phyloP scores from a whole-genome alignment of 2,888 invertebrate species.

The Drosophila anomalata region DNA sequence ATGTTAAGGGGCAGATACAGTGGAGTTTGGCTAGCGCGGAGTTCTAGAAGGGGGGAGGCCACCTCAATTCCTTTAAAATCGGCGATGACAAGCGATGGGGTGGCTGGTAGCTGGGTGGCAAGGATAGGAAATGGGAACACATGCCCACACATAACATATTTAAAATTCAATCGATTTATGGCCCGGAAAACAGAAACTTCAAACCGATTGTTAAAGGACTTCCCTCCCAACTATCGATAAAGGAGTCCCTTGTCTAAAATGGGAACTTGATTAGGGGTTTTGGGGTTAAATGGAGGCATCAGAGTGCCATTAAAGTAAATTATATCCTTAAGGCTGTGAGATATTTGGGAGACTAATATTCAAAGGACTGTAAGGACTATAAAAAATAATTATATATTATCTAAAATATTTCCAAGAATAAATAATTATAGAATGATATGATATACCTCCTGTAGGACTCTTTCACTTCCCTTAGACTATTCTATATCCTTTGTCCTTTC shows the following conservation, averaged over 20 bases:
- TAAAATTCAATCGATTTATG: conserved; percentile 51
- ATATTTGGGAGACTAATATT: background rate
- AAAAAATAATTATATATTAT: no score
- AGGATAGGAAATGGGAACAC: background rate
- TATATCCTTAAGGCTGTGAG: background rate
- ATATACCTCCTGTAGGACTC: no score
- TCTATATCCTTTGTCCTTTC: no score
- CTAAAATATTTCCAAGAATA: no score
- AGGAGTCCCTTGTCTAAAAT: conserved; percentile 2
- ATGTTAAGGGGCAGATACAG: conserved; percentile 50
- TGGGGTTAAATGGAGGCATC: conserved; percentile 10
- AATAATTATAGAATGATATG: background rate
- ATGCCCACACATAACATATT: conserved; percentile 37
- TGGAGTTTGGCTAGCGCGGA: conserved; percentile 34
- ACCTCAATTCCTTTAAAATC: conserved; percentile 45
- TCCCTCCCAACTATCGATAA: conserved; percentile 13
- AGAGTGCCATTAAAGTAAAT: conserved; percentile 19
- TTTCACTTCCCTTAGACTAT: no score
- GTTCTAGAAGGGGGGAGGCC: background rate
- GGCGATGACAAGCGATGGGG: conserved; percentile 26
- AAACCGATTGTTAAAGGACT: conserved; percentile 35
- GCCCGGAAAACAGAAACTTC: conserved; percentile 32
- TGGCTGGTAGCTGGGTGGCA: no score
- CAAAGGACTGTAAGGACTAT: background rate
- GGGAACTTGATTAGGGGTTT: conserved; percentile 22